A percentile compares a stretch with the other conserved stretches of the same genome.
Evolutionary conservation across 2,797 vertebrate species (phyloP).

Genomic region (Acridotheres tristis): DNA sequence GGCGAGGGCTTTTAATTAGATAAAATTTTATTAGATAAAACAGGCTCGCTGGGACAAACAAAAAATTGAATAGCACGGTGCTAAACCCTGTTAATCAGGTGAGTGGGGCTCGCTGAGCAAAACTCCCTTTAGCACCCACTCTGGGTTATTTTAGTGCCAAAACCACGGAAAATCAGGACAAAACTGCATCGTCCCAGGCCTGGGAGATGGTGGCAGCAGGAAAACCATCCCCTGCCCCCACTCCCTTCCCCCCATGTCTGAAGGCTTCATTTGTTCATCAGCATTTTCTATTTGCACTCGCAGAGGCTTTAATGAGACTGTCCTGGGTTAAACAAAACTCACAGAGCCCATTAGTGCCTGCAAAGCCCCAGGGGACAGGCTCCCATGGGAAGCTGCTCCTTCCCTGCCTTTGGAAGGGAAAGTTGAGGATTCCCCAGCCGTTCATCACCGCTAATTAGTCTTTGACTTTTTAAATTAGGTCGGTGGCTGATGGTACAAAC

Average conservation of each 20-base stretch:
- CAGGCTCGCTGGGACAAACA: background rate
- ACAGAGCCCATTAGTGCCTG: background rate
- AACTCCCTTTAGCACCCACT: background rate
- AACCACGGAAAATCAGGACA: fast-evolving
- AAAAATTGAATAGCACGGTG: background rate
- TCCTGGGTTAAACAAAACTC: background rate
- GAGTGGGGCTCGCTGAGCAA: background rate
- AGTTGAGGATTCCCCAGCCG: background rate
- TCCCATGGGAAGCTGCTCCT: background rate
- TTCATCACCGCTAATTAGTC: background rate
- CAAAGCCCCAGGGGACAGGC: fast-evolving
- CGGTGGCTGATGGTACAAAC: fast-evolving
- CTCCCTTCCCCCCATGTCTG: fast-evolving
- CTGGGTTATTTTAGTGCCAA: fast-evolving
- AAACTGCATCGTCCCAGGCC: background rate
- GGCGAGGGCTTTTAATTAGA: background rate
- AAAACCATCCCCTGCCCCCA: background rate
- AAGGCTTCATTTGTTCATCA: background rate
- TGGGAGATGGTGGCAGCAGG: background rate
- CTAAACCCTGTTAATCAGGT: background rate
- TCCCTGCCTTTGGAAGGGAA: background rate
- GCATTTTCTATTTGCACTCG: background rate
- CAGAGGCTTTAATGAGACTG: background rate
- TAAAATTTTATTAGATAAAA: background rate
- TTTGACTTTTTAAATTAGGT: background rate